A percentile compares a stretch with the other conserved stretches of the same genome.
Conservation (phyloP, 2,888 invertebrate genomes). For the Agrilus mali region DNA sequence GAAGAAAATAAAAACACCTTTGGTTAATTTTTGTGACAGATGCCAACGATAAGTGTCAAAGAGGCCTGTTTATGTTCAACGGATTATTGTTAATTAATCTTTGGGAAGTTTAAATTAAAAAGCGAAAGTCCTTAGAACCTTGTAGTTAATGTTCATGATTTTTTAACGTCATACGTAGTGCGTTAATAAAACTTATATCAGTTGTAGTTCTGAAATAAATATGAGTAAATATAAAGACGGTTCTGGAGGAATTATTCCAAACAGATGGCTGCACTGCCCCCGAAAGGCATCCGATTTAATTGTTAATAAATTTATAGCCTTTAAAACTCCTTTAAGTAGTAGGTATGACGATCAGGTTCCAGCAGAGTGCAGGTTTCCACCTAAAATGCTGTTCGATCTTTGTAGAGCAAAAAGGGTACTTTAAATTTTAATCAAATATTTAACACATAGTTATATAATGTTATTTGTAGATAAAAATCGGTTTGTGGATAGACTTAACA, state of each 20-base stretch:
- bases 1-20: too few species aligned
- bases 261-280: conserved; percentile 81
- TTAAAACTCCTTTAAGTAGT: conserved; percentile 83
- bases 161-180: background rate
- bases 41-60: too few species aligned
- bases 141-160: too few species aligned
- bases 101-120: too few species aligned
- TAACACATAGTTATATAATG: background rate
- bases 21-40: too few species aligned
- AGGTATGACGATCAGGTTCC: conserved; percentile 78
- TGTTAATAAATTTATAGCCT: conserved; percentile 77
- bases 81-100: too few species aligned
- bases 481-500: conserved; percentile 93
- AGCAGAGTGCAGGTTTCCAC: conserved; percentile 68
- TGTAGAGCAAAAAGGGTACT: conserved; percentile 64
- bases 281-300: conserved; percentile 63
- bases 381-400: conserved; percentile 75
- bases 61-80: too few species aligned
- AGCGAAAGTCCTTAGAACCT: too few species aligned
- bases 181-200: background rate
- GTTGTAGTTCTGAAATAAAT: background rate
- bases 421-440: conserved; percentile 6
- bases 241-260: conserved; percentile 63
- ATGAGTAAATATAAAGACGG: conserved; percentile 25
- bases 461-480: conserved; percentile 63